Evolutionary conservation across 37 sponge, comb jelly and placozoan species (phyloP).

Genomic region (Ephydatia muelleri): DNA sequence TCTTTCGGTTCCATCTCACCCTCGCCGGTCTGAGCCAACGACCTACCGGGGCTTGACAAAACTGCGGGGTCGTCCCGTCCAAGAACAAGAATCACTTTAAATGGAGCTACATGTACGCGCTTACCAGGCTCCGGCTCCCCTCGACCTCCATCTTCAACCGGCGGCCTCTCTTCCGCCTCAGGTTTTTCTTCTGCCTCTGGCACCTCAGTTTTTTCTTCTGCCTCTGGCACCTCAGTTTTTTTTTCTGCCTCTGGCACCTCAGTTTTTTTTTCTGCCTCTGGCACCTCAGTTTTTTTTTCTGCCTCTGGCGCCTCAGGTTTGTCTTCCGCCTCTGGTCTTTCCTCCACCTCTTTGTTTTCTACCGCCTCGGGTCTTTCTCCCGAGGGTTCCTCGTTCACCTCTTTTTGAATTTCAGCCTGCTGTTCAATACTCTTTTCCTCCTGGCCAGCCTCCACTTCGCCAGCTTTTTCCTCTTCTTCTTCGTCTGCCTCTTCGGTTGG

Average conservation of each 20-base stretch:
- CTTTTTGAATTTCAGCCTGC: background rate
- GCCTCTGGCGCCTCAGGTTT: no score
- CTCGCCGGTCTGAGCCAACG: background rate
- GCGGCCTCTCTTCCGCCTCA: conserved; percentile 6
- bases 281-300: no score
- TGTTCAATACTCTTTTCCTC: background rate
- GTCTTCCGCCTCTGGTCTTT: background rate
- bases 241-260: no score
- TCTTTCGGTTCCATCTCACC: background rate
- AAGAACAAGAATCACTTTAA: background rate
- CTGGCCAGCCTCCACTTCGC: background rate
- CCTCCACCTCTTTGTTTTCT: conserved; percentile 3
- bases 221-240: no score
- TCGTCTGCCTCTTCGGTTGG: background rate
- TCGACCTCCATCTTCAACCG: background rate
- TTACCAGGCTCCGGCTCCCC: background rate
- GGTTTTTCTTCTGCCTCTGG: background rate
- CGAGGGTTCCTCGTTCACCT: background rate
- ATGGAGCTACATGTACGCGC: background rate
- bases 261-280: no score
- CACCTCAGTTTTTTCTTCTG: no score
- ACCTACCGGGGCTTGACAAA: background rate
- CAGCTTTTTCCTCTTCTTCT: background rate
- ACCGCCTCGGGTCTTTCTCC: conserved; percentile 8
- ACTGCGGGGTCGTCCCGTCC: background rate